Percentiles rank a stretch among this genome's conserved stretches.
phyloP scores from a whole-genome alignment of 2,888 invertebrate species.

The Petrolisthes cinctipes region DNA sequence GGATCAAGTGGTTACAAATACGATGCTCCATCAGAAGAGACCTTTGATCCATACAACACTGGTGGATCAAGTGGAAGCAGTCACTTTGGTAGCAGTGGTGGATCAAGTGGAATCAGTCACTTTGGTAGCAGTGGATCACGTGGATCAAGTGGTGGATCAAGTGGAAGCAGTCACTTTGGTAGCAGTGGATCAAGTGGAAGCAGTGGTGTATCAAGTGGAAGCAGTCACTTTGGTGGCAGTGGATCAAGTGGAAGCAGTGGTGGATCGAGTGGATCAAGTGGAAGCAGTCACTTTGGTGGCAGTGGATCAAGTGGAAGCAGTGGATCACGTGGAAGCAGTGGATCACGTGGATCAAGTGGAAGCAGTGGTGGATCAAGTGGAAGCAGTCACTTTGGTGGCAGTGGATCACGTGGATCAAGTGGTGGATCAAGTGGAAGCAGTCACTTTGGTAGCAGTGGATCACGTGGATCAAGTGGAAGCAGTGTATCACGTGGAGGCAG shows the following conservation, averaged over 20 bases:
- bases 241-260: slow-evolving; percentile 31
- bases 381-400: slow-evolving; percentile 2
- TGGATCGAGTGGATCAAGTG: neutral
- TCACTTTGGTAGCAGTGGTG: slow-evolving; percentile 31
- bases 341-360: neutral
- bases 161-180: slow-evolving; percentile 7
- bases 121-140: neutral
- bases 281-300: slow-evolving; percentile 8
- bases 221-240: neutral
- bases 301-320: slow-evolving; percentile 31
- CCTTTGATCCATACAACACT: neutral
- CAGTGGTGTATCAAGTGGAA: slow-evolving; percentile 27
- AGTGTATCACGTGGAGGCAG: slow-evolving; percentile 4
- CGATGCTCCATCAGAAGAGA: slow-evolving; percentile 2
- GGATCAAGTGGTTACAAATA: slow-evolving; percentile 16
- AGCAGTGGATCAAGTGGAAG: neutral
- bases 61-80: slow-evolving; percentile 8
- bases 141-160: slow-evolving; percentile 31
- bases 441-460: neutral
- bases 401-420: slow-evolving; percentile 19
- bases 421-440: slow-evolving; percentile 16
- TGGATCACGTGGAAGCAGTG: slow-evolving; percentile 17
- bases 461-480: neutral
- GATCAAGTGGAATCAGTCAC: neutral
- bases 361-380: slow-evolving; percentile 32